Evolutionary conservation across 2,888 invertebrate species (phyloP).

Genomic region (Sycophila texana): DNA sequence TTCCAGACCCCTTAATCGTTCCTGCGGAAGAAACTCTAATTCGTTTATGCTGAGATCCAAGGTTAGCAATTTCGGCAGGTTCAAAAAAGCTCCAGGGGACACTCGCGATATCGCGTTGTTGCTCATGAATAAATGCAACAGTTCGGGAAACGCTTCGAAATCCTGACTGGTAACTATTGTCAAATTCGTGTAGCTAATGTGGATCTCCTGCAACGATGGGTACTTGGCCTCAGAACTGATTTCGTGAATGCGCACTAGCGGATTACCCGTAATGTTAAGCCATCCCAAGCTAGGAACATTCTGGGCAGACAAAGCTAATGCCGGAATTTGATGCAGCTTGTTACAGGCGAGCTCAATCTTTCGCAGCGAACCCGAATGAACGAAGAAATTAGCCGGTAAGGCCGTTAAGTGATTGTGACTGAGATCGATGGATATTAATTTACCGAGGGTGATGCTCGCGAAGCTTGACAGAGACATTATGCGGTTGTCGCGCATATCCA

Average conservation of each 20-base stretch:
- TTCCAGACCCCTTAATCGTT: conserved; percentile 87
- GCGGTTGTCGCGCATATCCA: conserved; percentile 85
- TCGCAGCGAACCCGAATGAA: conserved; percentile 83
- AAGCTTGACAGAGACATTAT: conserved; percentile 87
- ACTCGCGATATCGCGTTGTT: conserved; percentile 86
- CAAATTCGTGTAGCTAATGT: conserved; percentile 87
- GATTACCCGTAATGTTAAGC: conserved; percentile 90
- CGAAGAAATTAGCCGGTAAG: conserved; percentile 88
- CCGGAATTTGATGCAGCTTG: conserved; percentile 87
- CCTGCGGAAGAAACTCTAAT: conserved; percentile 88
- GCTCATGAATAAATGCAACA: conserved; percentile 85
- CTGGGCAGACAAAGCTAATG: conserved; percentile 84
- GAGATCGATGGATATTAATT: conserved; percentile 84
- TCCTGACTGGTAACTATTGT: conserved; percentile 90
- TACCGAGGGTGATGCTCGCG: conserved; percentile 85
- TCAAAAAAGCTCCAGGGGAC: conserved; percentile 90
- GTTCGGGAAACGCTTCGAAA: conserved; percentile 88
- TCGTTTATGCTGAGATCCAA: conserved; percentile 90
- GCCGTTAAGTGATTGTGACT: conserved; percentile 86
- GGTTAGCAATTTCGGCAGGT: conserved; percentile 84
- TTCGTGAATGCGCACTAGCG: conserved; percentile 85
- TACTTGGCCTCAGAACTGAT: conserved; percentile 82
- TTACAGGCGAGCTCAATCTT: conserved; percentile 88
- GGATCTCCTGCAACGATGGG: conserved; percentile 88
- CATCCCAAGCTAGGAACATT: conserved; percentile 84